Evolutionary conservation across 2,113 vertebrate genomes (phyloP).

Genomic region (Gadus chalcogrammus): DNA sequence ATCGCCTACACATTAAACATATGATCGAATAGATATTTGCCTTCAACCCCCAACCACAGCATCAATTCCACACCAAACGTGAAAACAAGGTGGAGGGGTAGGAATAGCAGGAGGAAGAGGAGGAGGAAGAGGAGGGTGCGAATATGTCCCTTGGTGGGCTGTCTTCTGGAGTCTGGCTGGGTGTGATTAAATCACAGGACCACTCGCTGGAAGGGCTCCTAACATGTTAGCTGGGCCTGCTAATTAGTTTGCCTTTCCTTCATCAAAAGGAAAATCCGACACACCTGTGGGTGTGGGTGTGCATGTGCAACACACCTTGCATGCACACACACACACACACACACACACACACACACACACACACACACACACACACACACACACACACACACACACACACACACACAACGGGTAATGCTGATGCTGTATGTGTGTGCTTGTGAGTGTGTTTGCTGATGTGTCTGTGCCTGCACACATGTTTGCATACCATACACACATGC

Average conservation of each 20-base stretch:
- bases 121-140: conserved; percentile 34
- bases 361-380: background rate
- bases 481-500: conserved; percentile 2
- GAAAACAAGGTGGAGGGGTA: conserved; percentile 26
- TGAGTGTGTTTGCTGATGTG: background rate
- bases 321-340: background rate
- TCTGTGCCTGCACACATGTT: background rate
- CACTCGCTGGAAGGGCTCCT: conserved; percentile 43
- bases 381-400: background rate
- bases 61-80: no score
- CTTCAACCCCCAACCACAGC: no score
- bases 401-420: background rate
- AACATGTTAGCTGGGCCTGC: conserved; percentile 45
- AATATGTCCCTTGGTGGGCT: conserved; percentile 49
- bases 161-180: conserved; percentile 39
- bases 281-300: conserved; percentile 32
- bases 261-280: conserved; percentile 51
- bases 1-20: no score
- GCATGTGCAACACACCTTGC: background rate
- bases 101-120: conserved; percentile 9
- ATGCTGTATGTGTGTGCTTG: background rate
- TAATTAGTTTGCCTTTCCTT: conserved; percentile 60
- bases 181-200: conserved; percentile 54
- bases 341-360: background rate
- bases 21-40: no score